Evolutionary conservation across 2,797 vertebrate species (phyloP), one percentile per base, ranked within the genome.

Genomic region (Eupleurogrammus muticus): DNA sequence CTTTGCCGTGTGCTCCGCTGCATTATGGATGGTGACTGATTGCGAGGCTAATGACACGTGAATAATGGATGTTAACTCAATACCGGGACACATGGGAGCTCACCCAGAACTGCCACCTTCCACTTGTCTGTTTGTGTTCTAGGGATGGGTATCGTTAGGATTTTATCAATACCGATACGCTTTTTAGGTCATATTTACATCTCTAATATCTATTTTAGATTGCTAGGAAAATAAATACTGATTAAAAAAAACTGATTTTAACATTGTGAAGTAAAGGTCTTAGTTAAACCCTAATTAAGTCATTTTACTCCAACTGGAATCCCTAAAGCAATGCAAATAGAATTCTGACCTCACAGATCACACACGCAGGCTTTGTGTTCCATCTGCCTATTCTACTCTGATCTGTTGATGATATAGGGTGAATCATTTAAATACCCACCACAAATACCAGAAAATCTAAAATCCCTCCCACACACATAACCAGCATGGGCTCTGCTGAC

Each of bases 21-120:
- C 65, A 79, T 82, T 73, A 87, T 81, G 57, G 58, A 82, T 79
- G 77, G 40, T 53, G 75, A 76, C 65, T 77, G 71, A 89, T 77
- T 72, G 52, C 44, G 56, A 68, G 56, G 48, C 66, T 75, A 81
- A 90, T 73, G 75, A 82, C 64, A 68, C 50, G 63, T 87, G 72
- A 88, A 89, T 86, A 82, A 80, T 81, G 52, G 65, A 90, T 87
- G 77, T 66, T 77, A 75, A 73, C 64, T 62, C 51, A 87, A 84
- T 69, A 76, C 67, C 38, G 51, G 65, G 56, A 71, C 73, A 75
- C 75, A 75, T 19, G 66, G 59, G 73, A 75, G 48, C 61, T 59
- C 38, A 58, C 10, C 63, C n/a, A 72, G 54, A 62, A 42, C 60
- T 55, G 55, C 1, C 55, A 64, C 56, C 63, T 63, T 62, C 40